Base-by-base conservation (phyloP, 1,140 invertebrate genomes). In the Ruditapes philippinarum region DNA sequence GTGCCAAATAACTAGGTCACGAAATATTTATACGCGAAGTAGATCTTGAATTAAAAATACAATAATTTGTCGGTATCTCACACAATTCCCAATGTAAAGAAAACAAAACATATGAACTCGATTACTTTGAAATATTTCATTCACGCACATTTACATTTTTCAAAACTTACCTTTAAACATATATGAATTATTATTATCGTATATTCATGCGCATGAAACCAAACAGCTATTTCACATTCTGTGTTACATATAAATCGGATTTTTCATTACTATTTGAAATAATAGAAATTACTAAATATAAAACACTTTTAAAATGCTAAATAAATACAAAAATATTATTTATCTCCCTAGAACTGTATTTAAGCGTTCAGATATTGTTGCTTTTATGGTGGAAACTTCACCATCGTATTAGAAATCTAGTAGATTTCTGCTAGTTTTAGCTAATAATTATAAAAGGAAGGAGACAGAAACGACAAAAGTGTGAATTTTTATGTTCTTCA, bases 221-320 rank as follows among this genome's bases (percentile, higher is more conserved):
- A 25, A 0, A 76, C n/a, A 11, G 25, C 73, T 45, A 33, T 45
- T 76, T 76, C 51, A 38, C 73, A 76, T n/a, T 40, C 2, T 45
- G 19, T 42, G 40, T 76, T 76, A 49, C 73, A 25, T 76, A 25
- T 51, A 76, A 76, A 49, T 49, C 73, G 40, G 49, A 31, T 76
- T 76, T 76, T 25, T 73, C 14, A 45, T 45, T n/a, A n/a, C n/a
- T n/a, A n/a, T n/a, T n/a, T n/a, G n/a, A n/a, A n/a, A n/a, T n/a
- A n/a, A n/a, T n/a, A n/a, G n/a, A n/a, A n/a, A n/a, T n/a, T n/a
- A n/a, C n/a, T n/a, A n/a, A n/a, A n/a, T n/a, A n/a, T n/a, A n/a
- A n/a, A n/a, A n/a, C n/a, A n/a, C n/a, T n/a, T n/a, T n/a, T n/a
- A n/a, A n/a, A n/a, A n/a, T n/a, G n/a, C n/a, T n/a, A n/a, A n/a